Base-by-base conservation (phyloP, 2,797 vertebrate species). In the Sitta carolinensis region DNA sequence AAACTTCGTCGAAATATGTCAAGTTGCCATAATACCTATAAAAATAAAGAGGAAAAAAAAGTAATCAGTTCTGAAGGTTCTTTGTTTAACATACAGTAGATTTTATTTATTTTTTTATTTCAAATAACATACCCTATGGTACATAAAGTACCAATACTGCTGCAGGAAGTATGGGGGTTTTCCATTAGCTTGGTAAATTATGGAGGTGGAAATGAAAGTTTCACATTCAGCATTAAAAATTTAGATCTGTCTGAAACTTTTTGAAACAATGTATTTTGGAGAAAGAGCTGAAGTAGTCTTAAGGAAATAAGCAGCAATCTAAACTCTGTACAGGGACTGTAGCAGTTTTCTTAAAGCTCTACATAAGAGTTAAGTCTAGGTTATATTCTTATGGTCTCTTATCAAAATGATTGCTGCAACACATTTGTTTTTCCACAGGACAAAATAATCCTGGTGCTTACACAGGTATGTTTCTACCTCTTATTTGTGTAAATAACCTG, bases 1-100 rank as follows among this genome's bases (percentile, higher is more conserved):
- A 99, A 98, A 97, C 99, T 99, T 67, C 99, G 98, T 87, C 99
- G 98, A 96, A 99, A 99, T 97, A 99, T 99, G 94, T 99, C 99
- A 96, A 99, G 97, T 12, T 99, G 99, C 99, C 99, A 99, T 40
- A 99, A 97, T 36, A 99, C 99, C 99, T 99, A 80, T 2, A 87
- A 90, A 86, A 84, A 90, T 30, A 74, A 16, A 90, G 54, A 55
- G 36, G 36, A 36, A 36, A 74, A 69, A 32, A 48, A 88, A 70
- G 22, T 26, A 16, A 50, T 32, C 3, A 42, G 22, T 92, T 72
- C 19, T 62, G 42, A 83, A 77, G 13, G 32, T 7, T 75, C 55
- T 72, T 42, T 1, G 2, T 30, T 47, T 77, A 77, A 59, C 29
- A 54, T 19, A 34, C 0, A 67, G 7, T 3, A 73, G 19, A 50